These are phyloP conservation scores for Nesospiza acunhae DNA, from an alignment of 2,113 vertebrate species.

Conservation along the genomic window DNA sequence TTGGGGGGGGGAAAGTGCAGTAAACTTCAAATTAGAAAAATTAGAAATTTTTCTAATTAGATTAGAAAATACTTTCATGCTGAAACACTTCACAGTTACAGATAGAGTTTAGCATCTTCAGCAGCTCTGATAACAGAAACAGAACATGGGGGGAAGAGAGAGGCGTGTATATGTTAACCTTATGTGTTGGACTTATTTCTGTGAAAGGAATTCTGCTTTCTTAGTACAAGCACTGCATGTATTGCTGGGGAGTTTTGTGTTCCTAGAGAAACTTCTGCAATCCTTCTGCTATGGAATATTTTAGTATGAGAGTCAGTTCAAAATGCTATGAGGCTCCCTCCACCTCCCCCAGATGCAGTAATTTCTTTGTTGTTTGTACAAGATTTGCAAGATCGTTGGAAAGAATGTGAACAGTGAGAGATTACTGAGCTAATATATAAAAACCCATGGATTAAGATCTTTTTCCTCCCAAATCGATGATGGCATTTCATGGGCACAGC, in stretches of 20 bases:
- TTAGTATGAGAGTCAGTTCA: not conserved
- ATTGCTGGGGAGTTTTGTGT: not conserved
- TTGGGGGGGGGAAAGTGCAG: too few species aligned
- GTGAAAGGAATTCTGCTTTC: not conserved
- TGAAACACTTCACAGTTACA: not conserved
- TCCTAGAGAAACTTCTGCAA: not conserved
- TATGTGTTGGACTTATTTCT: not conserved
- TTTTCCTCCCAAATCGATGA: not conserved
- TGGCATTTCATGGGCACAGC: not conserved
- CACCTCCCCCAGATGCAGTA: not conserved
- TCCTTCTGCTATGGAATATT: not conserved
- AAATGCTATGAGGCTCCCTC: not conserved
- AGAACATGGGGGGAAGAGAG: not conserved
- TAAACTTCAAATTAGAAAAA: not conserved
- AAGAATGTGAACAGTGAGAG: not conserved
- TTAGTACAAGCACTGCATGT: not conserved
- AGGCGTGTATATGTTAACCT: not conserved
- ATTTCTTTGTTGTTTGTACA: slow-evolving; percentile 20
- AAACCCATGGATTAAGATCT: not conserved
- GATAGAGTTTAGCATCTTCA: not conserved
- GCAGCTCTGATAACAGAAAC: not conserved
- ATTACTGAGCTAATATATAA: not conserved
- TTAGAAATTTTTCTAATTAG: too few species aligned
- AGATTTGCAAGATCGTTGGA: not conserved
- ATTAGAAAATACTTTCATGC: not conserved